Conservation (phyloP, 2,888 invertebrate genomes). For the Eupithecia centaureata region DNA sequence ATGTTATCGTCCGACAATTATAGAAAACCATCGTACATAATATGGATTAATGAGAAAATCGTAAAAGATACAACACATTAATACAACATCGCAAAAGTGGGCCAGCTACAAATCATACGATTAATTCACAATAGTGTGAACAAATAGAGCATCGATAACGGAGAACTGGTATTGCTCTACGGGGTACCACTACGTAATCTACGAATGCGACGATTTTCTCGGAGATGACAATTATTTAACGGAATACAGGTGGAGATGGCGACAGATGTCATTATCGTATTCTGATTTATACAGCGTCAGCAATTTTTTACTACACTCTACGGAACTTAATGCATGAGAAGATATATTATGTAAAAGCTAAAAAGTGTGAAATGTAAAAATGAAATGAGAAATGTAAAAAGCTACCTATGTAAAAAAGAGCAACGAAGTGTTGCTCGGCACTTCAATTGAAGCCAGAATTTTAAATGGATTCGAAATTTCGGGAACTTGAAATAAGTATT, state of each 20-base stretch:
- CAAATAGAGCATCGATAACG: constrained; percentile 32
- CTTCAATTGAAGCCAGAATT: neutral
- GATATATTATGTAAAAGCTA: too few species aligned
- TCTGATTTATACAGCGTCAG: neutral
- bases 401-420: too few species aligned
- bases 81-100: constrained; percentile 15
- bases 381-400: too few species aligned
- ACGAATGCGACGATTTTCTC: constrained; percentile 22
- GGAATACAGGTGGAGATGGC: constrained; percentile 1
- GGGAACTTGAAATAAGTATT: neutral
- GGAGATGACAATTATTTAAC: constrained; percentile 25
- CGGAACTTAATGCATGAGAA: constrained; percentile 1
- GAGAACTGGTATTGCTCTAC: constrained; percentile 19
- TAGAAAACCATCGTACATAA: neutral
- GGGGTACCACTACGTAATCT: constrained; percentile 20
- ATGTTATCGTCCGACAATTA: too few species aligned
- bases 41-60: neutral
- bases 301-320: neutral
- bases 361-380: neutral
- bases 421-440: neutral
- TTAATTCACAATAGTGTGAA: constrained; percentile 29
- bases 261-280: neutral
- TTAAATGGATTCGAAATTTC: neutral
- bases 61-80: neutral
- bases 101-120: constrained; percentile 26